These are phyloP conservation scores for Druceiella hillmani DNA, from an alignment of 2,888 invertebrate genomes.

Conservation along the genomic window DNA sequence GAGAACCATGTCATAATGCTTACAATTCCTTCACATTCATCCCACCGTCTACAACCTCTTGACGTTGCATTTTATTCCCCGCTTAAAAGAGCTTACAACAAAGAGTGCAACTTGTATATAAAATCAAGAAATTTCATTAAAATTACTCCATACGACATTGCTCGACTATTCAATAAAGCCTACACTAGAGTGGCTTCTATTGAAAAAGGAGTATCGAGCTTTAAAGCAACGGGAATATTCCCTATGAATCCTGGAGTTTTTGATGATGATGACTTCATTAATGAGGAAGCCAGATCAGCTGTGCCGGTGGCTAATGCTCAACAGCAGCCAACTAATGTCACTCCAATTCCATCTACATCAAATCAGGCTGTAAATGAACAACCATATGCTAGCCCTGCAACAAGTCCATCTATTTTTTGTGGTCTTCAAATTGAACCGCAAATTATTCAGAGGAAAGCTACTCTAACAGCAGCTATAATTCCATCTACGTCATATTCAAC, in stretches of 20 bases:
- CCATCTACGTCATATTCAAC: no score
- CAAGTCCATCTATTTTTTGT: no score
- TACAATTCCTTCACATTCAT: conserved; percentile 25
- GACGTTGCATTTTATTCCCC: conserved; percentile 26
- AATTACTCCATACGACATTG: conserved; percentile 23
- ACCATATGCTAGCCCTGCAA: no score
- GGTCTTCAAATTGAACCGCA: no score
- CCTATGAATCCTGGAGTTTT: conserved; percentile 26
- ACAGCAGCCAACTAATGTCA: no score
- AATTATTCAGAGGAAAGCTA: no score
- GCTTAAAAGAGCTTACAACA: conserved; percentile 26
- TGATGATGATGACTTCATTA: conserved; percentile 18
- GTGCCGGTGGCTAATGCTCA: no score
- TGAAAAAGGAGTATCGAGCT: conserved; percentile 23
- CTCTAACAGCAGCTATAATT: no score
- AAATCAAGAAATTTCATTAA: conserved; percentile 24
- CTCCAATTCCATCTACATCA: no score
- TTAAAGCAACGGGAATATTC: conserved; percentile 25
- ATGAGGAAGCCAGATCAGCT: no score
- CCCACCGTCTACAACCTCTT: conserved; percentile 25
- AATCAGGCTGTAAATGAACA: no score
- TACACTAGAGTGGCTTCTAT: conserved; percentile 22
- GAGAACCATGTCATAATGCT: conserved; percentile 17
- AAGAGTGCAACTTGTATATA: conserved; percentile 27
- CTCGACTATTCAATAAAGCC: conserved; percentile 16